A percentile compares a stretch with the other conserved stretches of the same genome.
These are phyloP conservation scores for Pyralis farinalis DNA, from an alignment of 2,888 invertebrate species.

Conservation along the genomic window DNA sequence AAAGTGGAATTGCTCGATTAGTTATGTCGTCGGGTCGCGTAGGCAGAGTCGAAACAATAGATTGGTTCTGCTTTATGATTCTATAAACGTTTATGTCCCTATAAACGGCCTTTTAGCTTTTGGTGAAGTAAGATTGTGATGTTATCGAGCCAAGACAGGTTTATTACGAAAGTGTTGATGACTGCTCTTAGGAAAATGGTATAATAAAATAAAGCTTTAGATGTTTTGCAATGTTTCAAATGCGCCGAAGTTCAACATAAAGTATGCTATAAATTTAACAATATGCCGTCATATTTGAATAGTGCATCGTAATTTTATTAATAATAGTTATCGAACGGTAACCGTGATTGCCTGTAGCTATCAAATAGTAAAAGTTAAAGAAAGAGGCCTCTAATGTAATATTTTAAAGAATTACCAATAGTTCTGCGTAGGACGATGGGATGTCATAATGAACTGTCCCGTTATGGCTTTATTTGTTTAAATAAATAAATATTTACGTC, in stretches of 20 bases:
- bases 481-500: slow-evolving; percentile 31
- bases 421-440: slow-evolving; percentile 47
- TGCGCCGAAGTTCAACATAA: background rate
- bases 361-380: slow-evolving; percentile 46
- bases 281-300: slow-evolving; percentile 4
- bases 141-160: slow-evolving; percentile 64
- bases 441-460: slow-evolving; percentile 50
- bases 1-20: slow-evolving; percentile 75
- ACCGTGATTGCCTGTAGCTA: slow-evolving; percentile 59
- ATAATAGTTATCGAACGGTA: slow-evolving; percentile 35
- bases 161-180: slow-evolving; percentile 62
- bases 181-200: slow-evolving; percentile 46
- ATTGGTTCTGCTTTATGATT: slow-evolving; percentile 76
- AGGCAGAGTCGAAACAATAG: slow-evolving; percentile 72
- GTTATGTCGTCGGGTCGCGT: slow-evolving; percentile 69
- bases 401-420: slow-evolving; percentile 39
- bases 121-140: slow-evolving; percentile 65
- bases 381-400: slow-evolving; percentile 40
- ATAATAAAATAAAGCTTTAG: slow-evolving; percentile 8
- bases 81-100: slow-evolving; percentile 77
- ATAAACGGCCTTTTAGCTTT: slow-evolving; percentile 75
- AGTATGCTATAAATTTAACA: slow-evolving; percentile 4
- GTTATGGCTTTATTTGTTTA: slow-evolving; percentile 42
- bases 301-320: slow-evolving; percentile 29
- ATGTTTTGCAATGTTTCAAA: background rate